Base-by-base conservation (phyloP, 2,888 invertebrate species). In the Agrochola lychnidis region DNA sequence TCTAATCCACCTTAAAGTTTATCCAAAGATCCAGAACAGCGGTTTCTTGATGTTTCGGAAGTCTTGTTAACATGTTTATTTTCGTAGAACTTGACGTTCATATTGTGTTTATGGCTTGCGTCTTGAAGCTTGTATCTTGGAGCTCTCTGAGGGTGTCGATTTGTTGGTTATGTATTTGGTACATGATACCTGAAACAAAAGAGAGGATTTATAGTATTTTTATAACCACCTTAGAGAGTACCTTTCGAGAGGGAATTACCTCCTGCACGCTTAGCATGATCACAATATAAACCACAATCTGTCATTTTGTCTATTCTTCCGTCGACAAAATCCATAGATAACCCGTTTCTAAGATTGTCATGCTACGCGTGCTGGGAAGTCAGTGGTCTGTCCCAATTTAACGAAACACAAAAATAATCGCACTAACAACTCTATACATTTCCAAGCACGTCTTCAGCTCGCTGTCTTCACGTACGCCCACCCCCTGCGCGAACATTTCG, bases 391-490 rank as follows among this genome's bases (percentile, higher is more conserved):
- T 16, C 0, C 22, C 6, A 45, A 40, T 14, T 12, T 6, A 42
- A 19, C 9, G 45, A 45, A 45, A 30, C n/a, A 9, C 5, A 12
- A 10, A 45, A 61, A 22, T 0, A 42, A n/a, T 56, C 78, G 87
- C 85, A 79, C 64, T 81, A 89, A 51, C 93, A 91, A 42, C 95
- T 95, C 94, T 88, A 81, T 90, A 88, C 45, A 86, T 36, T 87
- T 93, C 74, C 72, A 42, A 80, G 79, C 92, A 94, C 93, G 95
- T 96, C 96, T 96, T 96, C 95, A 91, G 88, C 85, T 87, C 92
- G 93, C 92, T 95, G 95, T 96, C 96, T 96, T 96, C 96, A 95
- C 95, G 95, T 94, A 91, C 91, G 90, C 93, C 91, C 93, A 92
- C 93, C 93, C 93, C 88, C 91, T 88, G 89, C 90, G 90, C 89